Evolutionary conservation across 2,113 vertebrate species (phyloP).

Genomic region (Cheilinus undulatus): DNA sequence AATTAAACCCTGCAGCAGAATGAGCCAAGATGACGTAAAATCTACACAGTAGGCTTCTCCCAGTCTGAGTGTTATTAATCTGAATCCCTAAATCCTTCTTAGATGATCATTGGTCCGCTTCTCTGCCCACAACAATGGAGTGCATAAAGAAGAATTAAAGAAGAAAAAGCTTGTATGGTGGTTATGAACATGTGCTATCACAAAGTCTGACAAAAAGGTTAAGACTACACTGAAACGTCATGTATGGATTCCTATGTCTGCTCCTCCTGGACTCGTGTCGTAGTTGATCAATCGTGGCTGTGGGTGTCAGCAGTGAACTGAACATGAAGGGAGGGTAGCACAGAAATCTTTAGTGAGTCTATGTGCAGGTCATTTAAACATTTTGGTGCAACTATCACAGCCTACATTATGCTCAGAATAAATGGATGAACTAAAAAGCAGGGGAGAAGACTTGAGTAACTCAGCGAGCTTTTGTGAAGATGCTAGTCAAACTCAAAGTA

Average conservation of each 20-base stretch:
- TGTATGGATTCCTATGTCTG: conserved; percentile 15
- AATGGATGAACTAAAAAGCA: conserved; percentile 13
- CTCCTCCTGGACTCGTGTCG: neutral
- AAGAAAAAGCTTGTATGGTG: conserved; percentile 1
- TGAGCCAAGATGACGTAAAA: conserved; percentile 15
- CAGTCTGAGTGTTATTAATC: neutral
- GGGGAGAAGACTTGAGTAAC: conserved; percentile 11
- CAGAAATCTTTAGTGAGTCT: neutral
- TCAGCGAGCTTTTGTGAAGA: conserved; percentile 13
- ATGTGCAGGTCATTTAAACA: neutral
- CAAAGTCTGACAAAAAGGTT: neutral
- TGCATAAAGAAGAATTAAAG: conserved; percentile 36
- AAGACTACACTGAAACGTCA: conserved; percentile 14
- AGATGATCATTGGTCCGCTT: conserved; percentile 22
- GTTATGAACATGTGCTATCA: conserved; percentile 4
- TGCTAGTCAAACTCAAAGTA: conserved; percentile 34
- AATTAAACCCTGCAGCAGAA: conserved; percentile 35
- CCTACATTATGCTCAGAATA: neutral
- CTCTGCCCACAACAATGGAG: conserved; percentile 23
- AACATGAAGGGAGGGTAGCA: neutral
- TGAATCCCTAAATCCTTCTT: conserved; percentile 3
- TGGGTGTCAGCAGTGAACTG: conserved; percentile 4
- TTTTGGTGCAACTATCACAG: conserved; percentile 4
- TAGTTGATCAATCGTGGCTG: neutral
- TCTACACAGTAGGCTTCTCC: neutral